Base-by-base conservation (phyloP, 2,113 vertebrate species). In the Sphyrna mokarran region DNA sequence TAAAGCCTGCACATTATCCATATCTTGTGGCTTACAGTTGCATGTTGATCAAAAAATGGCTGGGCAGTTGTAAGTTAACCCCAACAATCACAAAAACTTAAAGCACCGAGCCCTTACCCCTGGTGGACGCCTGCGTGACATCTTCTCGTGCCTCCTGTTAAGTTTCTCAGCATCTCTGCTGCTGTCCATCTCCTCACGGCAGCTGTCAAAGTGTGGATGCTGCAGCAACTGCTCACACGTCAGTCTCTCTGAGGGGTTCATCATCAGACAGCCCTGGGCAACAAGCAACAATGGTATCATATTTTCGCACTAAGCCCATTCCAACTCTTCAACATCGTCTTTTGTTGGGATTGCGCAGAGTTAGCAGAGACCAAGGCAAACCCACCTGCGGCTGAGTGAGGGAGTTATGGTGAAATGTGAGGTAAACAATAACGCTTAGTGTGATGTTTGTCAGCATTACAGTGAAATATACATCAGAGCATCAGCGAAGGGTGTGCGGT, bases 211-310 rank as follows among this genome's bases (percentile, higher is more conserved):
- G 95, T 96, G 29, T 3, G 95, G 80, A 58, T 87, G 95, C 66
- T 94, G 78, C 37, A 96, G 78, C 8, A 96, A 63, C 33, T 83
- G 80, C 61, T 90, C 95, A 14, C 95, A 96, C 0, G 58, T 69
- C 86, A 96, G 86, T 13, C 95, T 37, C 20, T 83, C 95, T 3
- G 58, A 23, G 20, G 95, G 95, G n/a, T 96, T 48, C 95, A 96
- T 96, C 58, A 83, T 63, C 63, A 96, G 22, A 22, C 95, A 96
- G 61, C 33, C 89, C 89, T 93, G 61, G 61, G 89, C 48, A 54
- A 63, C 33, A 66, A 66, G 18, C 58, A 37, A 16, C n/a, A 66
- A 58, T 40, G 43, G 58, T 29, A n/a, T 26, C 20, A 54, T 26
- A 48, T 8, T 33, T 78, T 40, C 14, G 48, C 68, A 40, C 26